Evolutionary conservation across 23 tunicate genomes (phyloP).

Genomic region (Halocynthia roretzi): DNA sequence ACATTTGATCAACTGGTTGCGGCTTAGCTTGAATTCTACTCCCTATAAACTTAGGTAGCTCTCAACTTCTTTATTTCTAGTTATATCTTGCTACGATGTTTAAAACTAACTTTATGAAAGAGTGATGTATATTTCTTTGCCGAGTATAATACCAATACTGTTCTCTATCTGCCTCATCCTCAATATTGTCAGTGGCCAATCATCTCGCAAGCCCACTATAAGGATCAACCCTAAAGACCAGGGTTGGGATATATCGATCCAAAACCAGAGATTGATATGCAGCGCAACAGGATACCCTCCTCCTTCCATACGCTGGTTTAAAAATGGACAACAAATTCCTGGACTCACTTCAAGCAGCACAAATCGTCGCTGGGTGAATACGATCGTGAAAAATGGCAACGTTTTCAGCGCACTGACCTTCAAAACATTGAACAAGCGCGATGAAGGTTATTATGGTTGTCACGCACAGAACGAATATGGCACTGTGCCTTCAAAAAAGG

Average conservation of each 20-base stretch:
- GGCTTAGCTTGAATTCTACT: too few relatives aligned
- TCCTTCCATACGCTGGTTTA: neutral
- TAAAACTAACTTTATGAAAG: too few relatives aligned
- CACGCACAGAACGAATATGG: neutral
- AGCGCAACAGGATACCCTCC: neutral
- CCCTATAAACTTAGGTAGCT: too few relatives aligned
- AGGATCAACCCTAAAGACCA: neutral
- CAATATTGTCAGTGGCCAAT: too few relatives aligned
- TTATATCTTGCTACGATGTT: too few relatives aligned
- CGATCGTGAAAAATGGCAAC: neutral
- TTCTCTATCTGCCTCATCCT: too few relatives aligned
- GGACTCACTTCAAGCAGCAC: neutral
- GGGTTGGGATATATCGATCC: neutral
- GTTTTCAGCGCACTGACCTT: neutral
- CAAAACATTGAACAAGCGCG: neutral
- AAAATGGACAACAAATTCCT: neutral
- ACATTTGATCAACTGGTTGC: too few relatives aligned
- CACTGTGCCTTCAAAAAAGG: constrained; percentile 7
- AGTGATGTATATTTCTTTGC: too few relatives aligned
- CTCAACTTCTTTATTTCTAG: too few relatives aligned
- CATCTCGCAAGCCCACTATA: neutral
- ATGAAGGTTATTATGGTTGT: constrained; percentile 15
- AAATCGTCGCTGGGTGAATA: neutral
- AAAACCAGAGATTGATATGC: neutral
- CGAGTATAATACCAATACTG: too few relatives aligned